These are phyloP conservation scores for Dufourea novaeangliae DNA, from an alignment of 1,140 invertebrate species.

Conservation along the genomic window DNA sequence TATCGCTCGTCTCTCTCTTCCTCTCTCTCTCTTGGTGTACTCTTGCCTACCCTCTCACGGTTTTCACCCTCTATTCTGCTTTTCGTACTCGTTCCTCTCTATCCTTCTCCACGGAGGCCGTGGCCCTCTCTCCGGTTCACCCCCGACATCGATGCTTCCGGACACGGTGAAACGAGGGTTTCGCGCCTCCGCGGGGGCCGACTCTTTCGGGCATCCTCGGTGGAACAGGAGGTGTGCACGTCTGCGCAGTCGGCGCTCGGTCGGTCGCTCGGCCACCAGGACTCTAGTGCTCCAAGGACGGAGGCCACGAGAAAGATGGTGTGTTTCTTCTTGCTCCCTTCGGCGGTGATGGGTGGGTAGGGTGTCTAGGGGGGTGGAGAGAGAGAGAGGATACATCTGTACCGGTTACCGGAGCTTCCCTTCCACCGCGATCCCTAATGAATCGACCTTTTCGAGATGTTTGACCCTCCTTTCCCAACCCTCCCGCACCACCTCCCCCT, in stretches of 20 bases:
- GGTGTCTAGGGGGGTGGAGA: too few relatives aligned
- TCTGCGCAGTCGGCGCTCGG: conserved; percentile 56
- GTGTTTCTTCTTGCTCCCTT: conserved; percentile 13
- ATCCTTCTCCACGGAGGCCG: conserved; percentile 36
- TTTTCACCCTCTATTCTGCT: not conserved
- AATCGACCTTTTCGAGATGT: conserved; percentile 55
- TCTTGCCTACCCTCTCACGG: not conserved
- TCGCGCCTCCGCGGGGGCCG: conserved; percentile 46
- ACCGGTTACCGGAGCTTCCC: conserved; percentile 2
- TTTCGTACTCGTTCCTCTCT: conserved; percentile 38
- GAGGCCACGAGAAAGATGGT: too few relatives aligned
- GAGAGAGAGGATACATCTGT: conserved; percentile 29
- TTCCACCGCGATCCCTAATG: conserved; percentile 43
- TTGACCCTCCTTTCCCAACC: not conserved
- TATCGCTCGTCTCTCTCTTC: conserved; percentile 14
- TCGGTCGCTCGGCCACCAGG: too few relatives aligned
- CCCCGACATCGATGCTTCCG: conserved; percentile 63
- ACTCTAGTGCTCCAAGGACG: conserved; percentile 22
- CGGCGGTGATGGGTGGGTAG: too few relatives aligned
- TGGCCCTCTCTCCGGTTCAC: conserved; percentile 24
- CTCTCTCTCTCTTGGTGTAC: too few relatives aligned
- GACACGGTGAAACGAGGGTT: conserved; percentile 47
- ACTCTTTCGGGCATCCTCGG: conserved; percentile 31
- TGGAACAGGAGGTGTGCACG: conserved; percentile 34
- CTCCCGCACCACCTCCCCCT: not conserved